Conservation (phyloP, 2,113 vertebrate genomes). For the Blennius ocellaris region DNA sequence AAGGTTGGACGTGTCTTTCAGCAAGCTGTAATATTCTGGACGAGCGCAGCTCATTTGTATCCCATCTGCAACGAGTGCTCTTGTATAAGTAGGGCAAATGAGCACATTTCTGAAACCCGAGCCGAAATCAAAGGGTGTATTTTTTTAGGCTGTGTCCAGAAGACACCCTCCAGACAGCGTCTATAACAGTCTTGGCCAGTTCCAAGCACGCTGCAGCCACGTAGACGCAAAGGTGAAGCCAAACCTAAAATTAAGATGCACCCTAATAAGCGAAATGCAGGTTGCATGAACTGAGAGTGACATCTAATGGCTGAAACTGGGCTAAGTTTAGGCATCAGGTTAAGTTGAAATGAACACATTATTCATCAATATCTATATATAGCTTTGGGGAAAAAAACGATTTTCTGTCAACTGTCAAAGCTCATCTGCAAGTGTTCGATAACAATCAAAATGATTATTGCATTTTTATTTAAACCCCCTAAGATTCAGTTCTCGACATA, state of each 20-base stretch:
- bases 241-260: slow-evolving; percentile 2
- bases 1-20: slow-evolving; percentile 56
- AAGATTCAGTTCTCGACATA: no score
- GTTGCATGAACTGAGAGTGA: slow-evolving; percentile 37
- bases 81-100: slow-evolving; percentile 18
- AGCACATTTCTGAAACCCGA: slow-evolving; percentile 16
- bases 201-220: not conserved
- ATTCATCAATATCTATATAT: not conserved
- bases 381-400: no score
- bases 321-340: not conserved
- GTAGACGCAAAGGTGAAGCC: slow-evolving; percentile 26
- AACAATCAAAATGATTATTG: no score
- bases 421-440: no score
- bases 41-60: slow-evolving; percentile 19
- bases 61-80: not conserved
- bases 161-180: slow-evolving; percentile 2
- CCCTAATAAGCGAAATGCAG: not conserved
- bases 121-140: not conserved
- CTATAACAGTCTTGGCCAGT: not conserved
- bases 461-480: no score
- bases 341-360: not conserved
- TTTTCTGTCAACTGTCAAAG: no score
- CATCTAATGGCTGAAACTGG: slow-evolving; percentile 51
- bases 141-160: not conserved
- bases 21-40: slow-evolving; percentile 52